Evolutionary conservation across 2,113 vertebrate species (phyloP).

Genomic region (Motacilla alba): DNA sequence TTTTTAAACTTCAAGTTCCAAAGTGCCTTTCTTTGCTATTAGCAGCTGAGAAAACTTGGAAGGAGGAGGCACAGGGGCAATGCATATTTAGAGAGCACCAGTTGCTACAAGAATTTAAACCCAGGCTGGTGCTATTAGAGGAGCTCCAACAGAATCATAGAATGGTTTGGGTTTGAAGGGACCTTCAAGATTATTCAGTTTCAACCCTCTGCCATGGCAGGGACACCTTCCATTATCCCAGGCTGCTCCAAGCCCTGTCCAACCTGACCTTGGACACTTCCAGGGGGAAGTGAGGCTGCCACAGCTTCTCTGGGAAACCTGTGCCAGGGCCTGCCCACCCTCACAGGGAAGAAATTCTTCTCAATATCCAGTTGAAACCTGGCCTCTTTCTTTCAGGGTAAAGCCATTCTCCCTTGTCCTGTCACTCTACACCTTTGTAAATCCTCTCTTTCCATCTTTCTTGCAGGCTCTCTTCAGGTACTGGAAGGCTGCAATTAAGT

Average conservation of each 20-base stretch:
- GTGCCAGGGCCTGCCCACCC: too few species aligned
- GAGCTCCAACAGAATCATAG: background rate
- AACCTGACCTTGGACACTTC: background rate
- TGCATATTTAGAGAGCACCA: background rate
- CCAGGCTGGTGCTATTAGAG: background rate
- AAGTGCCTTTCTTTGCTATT: background rate
- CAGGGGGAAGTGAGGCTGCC: background rate
- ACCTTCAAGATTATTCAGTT: background rate
- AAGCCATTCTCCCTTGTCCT: background rate
- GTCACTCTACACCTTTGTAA: background rate
- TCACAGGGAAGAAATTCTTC: background rate
- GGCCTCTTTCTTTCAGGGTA: background rate
- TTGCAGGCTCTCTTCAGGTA: background rate
- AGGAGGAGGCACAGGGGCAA: background rate
- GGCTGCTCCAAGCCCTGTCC: rapidly evolving
- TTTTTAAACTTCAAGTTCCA: background rate
- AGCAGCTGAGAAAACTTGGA: background rate
- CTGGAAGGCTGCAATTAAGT: background rate
- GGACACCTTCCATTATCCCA: background rate
- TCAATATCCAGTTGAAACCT: rapidly evolving
- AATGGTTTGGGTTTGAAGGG: background rate
- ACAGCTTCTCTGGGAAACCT: background rate
- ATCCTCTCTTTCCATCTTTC: background rate
- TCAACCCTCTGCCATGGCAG: background rate
- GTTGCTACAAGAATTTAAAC: background rate